Evolutionary conservation across 2,888 invertebrate species (phyloP).

Genomic region (Caradrina kadenii): DNA sequence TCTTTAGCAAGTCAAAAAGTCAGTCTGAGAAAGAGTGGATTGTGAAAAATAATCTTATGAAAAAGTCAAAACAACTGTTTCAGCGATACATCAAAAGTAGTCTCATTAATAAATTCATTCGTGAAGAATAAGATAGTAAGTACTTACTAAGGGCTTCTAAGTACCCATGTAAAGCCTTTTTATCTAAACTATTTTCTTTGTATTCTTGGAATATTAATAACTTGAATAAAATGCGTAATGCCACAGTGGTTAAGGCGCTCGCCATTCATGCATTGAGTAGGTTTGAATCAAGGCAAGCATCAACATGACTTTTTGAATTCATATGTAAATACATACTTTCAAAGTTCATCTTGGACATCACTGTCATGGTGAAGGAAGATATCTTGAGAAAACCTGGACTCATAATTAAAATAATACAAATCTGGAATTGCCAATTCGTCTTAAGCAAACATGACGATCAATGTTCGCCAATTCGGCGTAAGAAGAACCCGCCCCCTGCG

Average conservation of each 20-base stretch:
- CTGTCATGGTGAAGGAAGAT: background rate
- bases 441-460: too few relatives aligned
- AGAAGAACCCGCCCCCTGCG: too few relatives aligned
- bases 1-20: slow-evolving; percentile 1
- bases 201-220: background rate
- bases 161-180: background rate
- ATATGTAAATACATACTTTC: too few relatives aligned
- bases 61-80: slow-evolving; percentile 26
- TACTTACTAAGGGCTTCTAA: background rate
- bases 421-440: too few relatives aligned
- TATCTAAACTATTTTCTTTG: background rate
- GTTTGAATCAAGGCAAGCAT: background rate
- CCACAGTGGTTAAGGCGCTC: too few relatives aligned
- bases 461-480: too few relatives aligned
- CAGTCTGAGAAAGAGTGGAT: background rate
- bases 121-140: slow-evolving; percentile 1
- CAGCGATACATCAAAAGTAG: background rate
- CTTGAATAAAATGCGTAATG: too few relatives aligned
- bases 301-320: too few relatives aligned
- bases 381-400: too few relatives aligned
- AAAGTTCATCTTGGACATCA: too few relatives aligned
- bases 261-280: too few relatives aligned
- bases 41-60: slow-evolving; percentile 4
- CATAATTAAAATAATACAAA: too few relatives aligned
- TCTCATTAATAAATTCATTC: slow-evolving; percentile 1